Base-by-base conservation (phyloP, 2,797 vertebrate species). In the Psittacula echo region DNA sequence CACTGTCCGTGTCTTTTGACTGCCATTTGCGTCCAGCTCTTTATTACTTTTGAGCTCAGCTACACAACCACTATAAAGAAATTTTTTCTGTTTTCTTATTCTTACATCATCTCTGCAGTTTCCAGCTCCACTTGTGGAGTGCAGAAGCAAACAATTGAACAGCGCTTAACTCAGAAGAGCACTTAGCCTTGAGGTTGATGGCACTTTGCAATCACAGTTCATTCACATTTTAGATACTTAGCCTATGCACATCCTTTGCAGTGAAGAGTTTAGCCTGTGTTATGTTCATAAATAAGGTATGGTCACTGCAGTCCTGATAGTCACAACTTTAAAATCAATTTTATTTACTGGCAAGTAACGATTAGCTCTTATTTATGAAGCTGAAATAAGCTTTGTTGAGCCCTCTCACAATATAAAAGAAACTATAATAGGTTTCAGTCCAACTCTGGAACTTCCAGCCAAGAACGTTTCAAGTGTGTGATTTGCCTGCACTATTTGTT, bases 301-400 rank as follows among this genome's bases (percentile, higher is more conserved):
- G 3, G 70, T 74, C 62, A 58, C 45, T 89, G 62, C 61, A 85
- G 77, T 45, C 56, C 50, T 65, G 61, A 71, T 42, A 83, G 74
- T 58, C 64, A 82, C n/a, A 79, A 85, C 34, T 91, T 89, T 50
- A 92, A 89, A 95, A 93, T 94, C 84, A 68, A 87, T 94, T 89
- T 83, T 82, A 92, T 93, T 87, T 95, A 92, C 61, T 85, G 58
- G n/a, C 48, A 77, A 83, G 32, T 90, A 95, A 72, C 0, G 5
- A 96, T 92, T 88, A 90, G 22, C 20, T 78, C 17, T 87, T 92
- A 78, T 87, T 90, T 95, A 90, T 75, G 58, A 75, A 92, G 32
- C 27, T 85, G 42, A 50, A 61, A 77, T 93, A 91, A 82, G 45
- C 42, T 83, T 51, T 53, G 32, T 88, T 84, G 74, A 90, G 41